Evolutionary conservation across 1,140 invertebrate genomes (phyloP), one percentile per base, ranked within the genome.

Genomic region (Mamestra configurata): DNA sequence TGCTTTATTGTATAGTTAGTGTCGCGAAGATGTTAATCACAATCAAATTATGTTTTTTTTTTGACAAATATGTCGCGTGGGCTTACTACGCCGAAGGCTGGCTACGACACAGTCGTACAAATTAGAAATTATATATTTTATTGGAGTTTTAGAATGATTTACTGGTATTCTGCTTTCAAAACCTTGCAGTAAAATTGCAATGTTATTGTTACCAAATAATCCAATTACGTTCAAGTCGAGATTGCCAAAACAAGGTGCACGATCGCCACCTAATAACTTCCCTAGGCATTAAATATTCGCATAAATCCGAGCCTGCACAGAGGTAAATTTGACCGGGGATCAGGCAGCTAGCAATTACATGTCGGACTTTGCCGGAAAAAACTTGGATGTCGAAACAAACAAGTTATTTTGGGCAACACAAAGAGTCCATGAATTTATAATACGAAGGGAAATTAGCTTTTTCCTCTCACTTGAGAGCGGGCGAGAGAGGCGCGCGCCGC

Each of bases 361-460:
- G 75, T 55, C 59, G 64, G 61, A 37, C 77, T 76, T 76, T 76
- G 75, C 40, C 24, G 77, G 53, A 61, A 76, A 79, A 78, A 82
- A 82, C 75, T 78, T 72, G 70, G 46, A 64, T 82, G 80, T 82
- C 80, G 80, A 82, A 82, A 79, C 80, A 88, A 90, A 90, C 89
- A 91, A 91, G 88, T 90, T 92, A 92, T 92, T 92, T 92, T 89
- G 84, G 86, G 82, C 77, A 85, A 91, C 90, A 91, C 85, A 90
- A 90, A 90, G 89, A 88, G 85, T 88, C 86, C 89, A 92, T 92
- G 90, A 92, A 92, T 92, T 92, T 91, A 89, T 92, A 91, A 92
- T 92, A 88, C 81, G 80, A 57, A 80, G 82, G 88, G 89, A 91
- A 92, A 92, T 91, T 92, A 92, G 87, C 89, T 91, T 90, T 90